Percentiles rank a stretch among this genome's conserved stretches.
These are phyloP conservation scores for Phainopepla nitens DNA, from an alignment of 2,113 vertebrate genomes.

Conservation along the genomic window DNA sequence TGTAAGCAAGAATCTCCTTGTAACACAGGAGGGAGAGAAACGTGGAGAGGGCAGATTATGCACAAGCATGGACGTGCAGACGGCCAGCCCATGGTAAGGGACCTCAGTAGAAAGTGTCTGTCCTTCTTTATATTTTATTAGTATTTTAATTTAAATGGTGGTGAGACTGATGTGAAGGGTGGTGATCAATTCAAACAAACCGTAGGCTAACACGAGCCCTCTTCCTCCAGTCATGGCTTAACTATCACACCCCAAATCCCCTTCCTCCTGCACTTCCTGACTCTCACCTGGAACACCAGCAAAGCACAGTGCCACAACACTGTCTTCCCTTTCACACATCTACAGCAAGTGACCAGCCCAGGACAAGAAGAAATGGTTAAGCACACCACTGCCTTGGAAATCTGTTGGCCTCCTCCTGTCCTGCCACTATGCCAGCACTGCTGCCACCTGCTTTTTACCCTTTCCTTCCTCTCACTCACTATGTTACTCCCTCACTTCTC, in stretches of 20 bases:
- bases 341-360: accelerated
- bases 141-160: not conserved
- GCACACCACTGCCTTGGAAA: not conserved
- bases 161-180: not conserved
- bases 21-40: accelerated
- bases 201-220: not conserved
- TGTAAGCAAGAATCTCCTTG: not conserved
- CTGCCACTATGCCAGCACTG: not conserved
- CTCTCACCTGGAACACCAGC: not conserved
- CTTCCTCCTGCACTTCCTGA: not conserved
- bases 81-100: not conserved
- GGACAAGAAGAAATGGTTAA: not conserved
- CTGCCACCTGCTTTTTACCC: not conserved
- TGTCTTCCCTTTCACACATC: not conserved
- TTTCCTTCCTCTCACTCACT: not conserved
- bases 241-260: not conserved
- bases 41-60: not conserved
- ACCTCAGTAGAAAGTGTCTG: not conserved
- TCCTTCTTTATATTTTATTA: not conserved
- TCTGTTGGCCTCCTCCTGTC: not conserved
- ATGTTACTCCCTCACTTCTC: not conserved
- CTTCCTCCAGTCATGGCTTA: not conserved
- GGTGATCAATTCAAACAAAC: not conserved
- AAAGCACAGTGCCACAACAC: not conserved
- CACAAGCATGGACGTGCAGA: accelerated